A percentile compares a stretch with the other conserved stretches of the same genome.
These are phyloP conservation scores for Myotis brandtii DNA, from an alignment of 2,113 vertebrate species.

Conservation along the genomic window DNA sequence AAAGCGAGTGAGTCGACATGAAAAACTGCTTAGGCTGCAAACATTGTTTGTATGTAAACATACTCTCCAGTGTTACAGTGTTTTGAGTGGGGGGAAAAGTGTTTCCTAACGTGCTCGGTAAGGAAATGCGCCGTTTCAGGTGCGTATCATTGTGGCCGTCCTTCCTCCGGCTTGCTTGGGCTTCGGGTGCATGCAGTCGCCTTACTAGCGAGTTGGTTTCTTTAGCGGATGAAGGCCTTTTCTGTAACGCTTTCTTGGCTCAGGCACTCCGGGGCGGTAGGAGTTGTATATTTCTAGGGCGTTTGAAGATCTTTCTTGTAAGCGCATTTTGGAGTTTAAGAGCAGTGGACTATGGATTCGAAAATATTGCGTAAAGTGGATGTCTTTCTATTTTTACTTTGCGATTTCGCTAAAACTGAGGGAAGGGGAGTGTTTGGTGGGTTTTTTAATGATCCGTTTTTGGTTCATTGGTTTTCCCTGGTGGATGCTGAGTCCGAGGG, in stretches of 20 bases:
- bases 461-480: not conserved
- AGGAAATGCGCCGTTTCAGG: not conserved
- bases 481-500: not conserved
- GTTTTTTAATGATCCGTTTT: conserved; percentile 29
- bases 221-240: not conserved
- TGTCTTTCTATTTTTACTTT: not conserved
- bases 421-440: not conserved
- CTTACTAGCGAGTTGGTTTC: not conserved
- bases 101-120: not conserved
- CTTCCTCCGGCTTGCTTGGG: not conserved
- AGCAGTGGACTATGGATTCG: not conserved
- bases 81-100: not conserved
- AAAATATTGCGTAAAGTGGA: not conserved
- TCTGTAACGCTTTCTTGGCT: not conserved
- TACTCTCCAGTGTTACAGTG: not conserved
- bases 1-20: not conserved
- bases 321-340: not conserved
- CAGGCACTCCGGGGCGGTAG: not conserved
- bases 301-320: not conserved
- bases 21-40: not conserved
- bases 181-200: not conserved
- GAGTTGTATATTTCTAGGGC: not conserved
- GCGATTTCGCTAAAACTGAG: not conserved
- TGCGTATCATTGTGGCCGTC: not conserved
- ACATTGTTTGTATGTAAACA: not conserved